These are phyloP conservation scores for Probaryconus sp. DNA, from an alignment of 1,140 invertebrate genomes.

Conservation along the genomic window DNA sequence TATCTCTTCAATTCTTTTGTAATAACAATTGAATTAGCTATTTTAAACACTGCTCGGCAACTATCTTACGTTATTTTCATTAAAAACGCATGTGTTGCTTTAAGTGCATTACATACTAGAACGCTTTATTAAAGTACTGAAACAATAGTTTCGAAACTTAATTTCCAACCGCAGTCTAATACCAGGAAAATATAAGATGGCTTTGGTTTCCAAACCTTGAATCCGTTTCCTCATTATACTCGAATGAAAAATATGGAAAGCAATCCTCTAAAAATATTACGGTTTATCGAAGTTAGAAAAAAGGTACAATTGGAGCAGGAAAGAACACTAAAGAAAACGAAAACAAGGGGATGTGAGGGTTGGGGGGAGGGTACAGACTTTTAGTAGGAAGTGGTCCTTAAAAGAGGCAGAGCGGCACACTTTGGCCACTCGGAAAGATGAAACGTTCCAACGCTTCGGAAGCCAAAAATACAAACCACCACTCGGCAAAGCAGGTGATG, in stretches of 20 bases:
- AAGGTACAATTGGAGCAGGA: slow-evolving; percentile 47
- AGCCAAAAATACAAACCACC: slow-evolving; percentile 59
- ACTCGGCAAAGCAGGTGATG: slow-evolving; percentile 59
- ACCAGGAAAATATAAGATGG: slow-evolving; percentile 39
- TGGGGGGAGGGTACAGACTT: slow-evolving; percentile 36
- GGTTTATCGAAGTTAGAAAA: slow-evolving; percentile 45
- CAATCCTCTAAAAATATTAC: slow-evolving; percentile 47
- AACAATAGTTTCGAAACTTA: slow-evolving; percentile 50
- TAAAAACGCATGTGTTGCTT: too few species aligned
- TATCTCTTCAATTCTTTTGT: too few species aligned
- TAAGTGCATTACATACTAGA: slow-evolving; percentile 26
- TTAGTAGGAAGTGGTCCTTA: slow-evolving; percentile 54
- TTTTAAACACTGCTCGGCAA: too few species aligned
- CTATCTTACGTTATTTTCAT: too few species aligned
- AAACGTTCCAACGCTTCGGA: slow-evolving; percentile 61
- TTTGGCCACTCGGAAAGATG: slow-evolving; percentile 56
- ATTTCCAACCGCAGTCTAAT: slow-evolving; percentile 32
- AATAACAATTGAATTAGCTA: too few species aligned
- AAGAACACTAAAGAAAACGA: slow-evolving; percentile 15
- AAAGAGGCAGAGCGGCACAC: slow-evolving; percentile 48
- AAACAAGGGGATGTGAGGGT: slow-evolving; percentile 14
- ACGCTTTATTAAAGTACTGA: slow-evolving; percentile 47
- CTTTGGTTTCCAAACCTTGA: slow-evolving; percentile 43
- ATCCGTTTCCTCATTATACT: slow-evolving; percentile 51
- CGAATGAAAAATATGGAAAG: slow-evolving; percentile 49